Percentiles rank a stretch among this genome's conserved stretches.
phyloP scores from a whole-genome alignment of 2,797 vertebrate species.

The Acanthis flammea region DNA sequence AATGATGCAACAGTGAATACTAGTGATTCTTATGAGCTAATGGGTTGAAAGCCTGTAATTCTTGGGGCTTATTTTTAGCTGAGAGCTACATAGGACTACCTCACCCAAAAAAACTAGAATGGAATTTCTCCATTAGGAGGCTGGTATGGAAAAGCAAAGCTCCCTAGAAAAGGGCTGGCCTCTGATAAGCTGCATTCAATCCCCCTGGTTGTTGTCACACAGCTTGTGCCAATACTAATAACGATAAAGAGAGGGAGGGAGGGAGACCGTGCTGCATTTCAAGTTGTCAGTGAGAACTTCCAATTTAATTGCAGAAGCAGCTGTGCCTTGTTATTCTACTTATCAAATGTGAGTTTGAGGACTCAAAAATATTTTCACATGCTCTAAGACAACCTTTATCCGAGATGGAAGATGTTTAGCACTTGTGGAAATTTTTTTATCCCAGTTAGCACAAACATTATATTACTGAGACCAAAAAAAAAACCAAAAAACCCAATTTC shows the following conservation, averaged over 20 bases:
- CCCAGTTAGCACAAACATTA: neutral
- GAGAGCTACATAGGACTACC: neutral
- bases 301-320: neutral
- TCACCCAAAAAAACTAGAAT: neutral
- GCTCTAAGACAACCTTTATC: neutral
- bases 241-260: accelerated
- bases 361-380: neutral
- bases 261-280: neutral
- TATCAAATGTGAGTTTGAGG: neutral
- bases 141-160: neutral
- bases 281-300: neutral
- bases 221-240: neutral
- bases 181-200: neutral
- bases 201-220: neutral
- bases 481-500: neutral
- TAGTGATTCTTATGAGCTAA: neutral
- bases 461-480: neutral
- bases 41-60: neutral
- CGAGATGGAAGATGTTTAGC: neutral
- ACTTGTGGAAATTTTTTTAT: neutral
- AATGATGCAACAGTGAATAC: neutral
- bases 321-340: neutral
- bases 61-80: neutral
- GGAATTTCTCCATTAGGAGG: neutral
- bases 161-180: neutral